These are phyloP conservation scores for Gymnodraco acuticeps DNA, from an alignment of 2,797 vertebrate species.

Conservation along the genomic window DNA sequence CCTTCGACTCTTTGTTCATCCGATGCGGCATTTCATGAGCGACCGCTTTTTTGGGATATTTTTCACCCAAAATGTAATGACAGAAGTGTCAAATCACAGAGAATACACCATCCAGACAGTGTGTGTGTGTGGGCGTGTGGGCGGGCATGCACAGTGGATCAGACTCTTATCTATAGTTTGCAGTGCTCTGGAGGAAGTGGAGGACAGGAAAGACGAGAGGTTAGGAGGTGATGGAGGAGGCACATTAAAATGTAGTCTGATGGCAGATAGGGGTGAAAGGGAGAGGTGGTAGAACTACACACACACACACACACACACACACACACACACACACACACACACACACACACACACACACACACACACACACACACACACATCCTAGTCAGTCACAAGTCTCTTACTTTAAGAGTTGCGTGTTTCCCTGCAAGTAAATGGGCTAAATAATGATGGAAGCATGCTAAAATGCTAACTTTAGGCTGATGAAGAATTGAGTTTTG, in stretches of 20 bases:
- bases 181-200: slow-evolving; percentile 15
- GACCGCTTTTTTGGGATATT: slow-evolving; percentile 28
- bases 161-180: slow-evolving; percentile 36
- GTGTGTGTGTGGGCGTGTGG: too few species aligned
- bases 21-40: slow-evolving; percentile 3
- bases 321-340: too few species aligned
- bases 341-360: too few species aligned
- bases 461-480: not conserved
- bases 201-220: slow-evolving; percentile 45
- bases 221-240: slow-evolving; percentile 37
- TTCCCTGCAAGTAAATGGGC: not conserved
- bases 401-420: not conserved
- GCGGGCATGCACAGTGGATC: not conserved
- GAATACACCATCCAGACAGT: too few species aligned
- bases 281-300: not conserved
- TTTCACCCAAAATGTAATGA: slow-evolving; percentile 19
- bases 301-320: too few species aligned
- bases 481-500: too few species aligned
- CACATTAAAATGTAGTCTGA: slow-evolving; percentile 24
- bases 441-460: not conserved
- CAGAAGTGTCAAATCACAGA: not conserved
- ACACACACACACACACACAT: too few species aligned
- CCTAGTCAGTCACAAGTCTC: not conserved
- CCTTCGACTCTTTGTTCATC: slow-evolving; percentile 19
- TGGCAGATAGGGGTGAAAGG: not conserved